These are phyloP conservation scores for Brachyhypopomus occidentalis DNA, from an alignment of 2,113 vertebrate species.

Conservation along the genomic window DNA sequence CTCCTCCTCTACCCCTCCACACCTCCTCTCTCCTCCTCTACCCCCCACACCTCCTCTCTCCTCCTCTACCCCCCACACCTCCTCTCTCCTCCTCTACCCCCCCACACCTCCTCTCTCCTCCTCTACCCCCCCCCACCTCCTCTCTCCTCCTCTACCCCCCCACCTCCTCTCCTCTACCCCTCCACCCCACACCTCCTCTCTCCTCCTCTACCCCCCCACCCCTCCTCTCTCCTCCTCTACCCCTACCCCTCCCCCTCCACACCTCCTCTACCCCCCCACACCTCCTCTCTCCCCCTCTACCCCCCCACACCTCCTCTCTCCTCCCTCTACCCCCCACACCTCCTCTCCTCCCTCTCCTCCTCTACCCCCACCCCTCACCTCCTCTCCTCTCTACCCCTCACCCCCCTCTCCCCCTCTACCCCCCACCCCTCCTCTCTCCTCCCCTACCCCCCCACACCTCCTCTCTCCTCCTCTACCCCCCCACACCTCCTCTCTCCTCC, in stretches of 20 bases:
- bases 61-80: constrained; percentile 7
- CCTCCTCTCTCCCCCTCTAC: background rate
- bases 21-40: constrained; percentile 4
- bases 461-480: too few species aligned
- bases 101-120: background rate
- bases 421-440: background rate
- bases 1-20: constrained; percentile 11
- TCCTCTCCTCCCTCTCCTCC: constrained; percentile 36
- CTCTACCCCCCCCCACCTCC: background rate
- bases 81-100: constrained; percentile 25
- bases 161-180: too few species aligned
- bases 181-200: constrained; percentile 20
- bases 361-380: too few species aligned
- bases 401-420: constrained; percentile 11
- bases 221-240: background rate
- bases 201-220: background rate
- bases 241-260: background rate
- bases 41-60: constrained; percentile 28
- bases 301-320: constrained; percentile 56
- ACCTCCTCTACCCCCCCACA: background rate
- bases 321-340: background rate
- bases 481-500: background rate
- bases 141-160: constrained; percentile 28
- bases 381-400: too few species aligned
- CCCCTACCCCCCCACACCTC: too few species aligned